Evolutionary conservation across 1,140 invertebrate species (phyloP).

Genomic region (Pteromalus puparum): DNA sequence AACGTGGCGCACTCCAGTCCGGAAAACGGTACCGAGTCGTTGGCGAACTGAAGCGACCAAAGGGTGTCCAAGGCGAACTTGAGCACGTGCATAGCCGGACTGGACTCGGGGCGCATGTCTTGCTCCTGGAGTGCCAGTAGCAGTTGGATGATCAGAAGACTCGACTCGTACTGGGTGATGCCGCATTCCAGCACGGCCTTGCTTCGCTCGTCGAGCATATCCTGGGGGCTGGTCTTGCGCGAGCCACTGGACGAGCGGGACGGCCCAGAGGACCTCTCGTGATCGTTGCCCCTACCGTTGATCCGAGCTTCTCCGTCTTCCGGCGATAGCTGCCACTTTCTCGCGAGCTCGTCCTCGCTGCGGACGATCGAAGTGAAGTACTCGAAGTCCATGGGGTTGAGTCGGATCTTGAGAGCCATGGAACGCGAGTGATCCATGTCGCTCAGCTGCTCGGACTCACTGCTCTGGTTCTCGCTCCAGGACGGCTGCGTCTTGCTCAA

Average conservation of each 20-base stretch:
- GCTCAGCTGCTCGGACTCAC: constrained; percentile 71
- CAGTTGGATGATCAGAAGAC: constrained; percentile 78
- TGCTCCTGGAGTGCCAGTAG: constrained; percentile 77
- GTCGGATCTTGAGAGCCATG: constrained; percentile 76
- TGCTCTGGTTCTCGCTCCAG: constrained; percentile 61
- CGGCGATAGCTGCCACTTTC: neutral
- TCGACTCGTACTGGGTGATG: constrained; percentile 78
- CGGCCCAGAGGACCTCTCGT: constrained; percentile 64
- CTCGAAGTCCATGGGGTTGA: constrained; percentile 80
- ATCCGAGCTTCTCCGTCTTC: neutral
- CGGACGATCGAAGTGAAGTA: constrained; percentile 79
- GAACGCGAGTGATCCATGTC: constrained; percentile 74
- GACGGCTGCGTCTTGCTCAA: constrained; percentile 38
- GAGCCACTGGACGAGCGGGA: constrained; percentile 47
- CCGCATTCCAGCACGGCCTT: constrained; percentile 75
- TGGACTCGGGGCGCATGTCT: constrained; percentile 76
- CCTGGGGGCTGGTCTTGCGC: neutral
- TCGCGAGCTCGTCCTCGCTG: constrained; percentile 75
- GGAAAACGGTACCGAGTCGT: constrained; percentile 62
- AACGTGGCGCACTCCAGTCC: constrained; percentile 70
- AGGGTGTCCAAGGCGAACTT: constrained; percentile 79
- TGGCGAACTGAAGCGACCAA: constrained; percentile 78
- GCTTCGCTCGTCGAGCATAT: constrained; percentile 73
- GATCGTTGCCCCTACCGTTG: constrained; percentile 57
- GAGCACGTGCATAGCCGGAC: constrained; percentile 77